Conservation (phyloP, 1,140 invertebrate genomes). For the Pseudobourletiella spinata region DNA sequence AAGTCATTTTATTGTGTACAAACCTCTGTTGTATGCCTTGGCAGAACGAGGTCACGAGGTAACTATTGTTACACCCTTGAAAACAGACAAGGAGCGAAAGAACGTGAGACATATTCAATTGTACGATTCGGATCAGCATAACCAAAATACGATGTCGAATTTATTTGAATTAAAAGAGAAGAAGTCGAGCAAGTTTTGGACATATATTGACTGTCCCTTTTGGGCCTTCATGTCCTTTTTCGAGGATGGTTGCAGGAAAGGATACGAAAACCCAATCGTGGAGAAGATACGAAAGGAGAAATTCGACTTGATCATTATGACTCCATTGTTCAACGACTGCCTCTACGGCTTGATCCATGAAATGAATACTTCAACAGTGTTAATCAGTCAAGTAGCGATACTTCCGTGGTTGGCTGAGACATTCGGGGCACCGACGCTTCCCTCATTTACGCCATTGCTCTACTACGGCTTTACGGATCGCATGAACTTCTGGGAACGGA, state of each 20-base stretch:
- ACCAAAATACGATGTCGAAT: background rate
- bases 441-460: conserved; percentile 12
- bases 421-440: conserved; percentile 2
- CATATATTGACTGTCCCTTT: conserved; percentile 1
- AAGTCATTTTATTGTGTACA: conserved; percentile 42
- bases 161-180: conserved; percentile 12
- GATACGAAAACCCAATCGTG: conserved; percentile 4
- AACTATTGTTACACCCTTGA: conserved; percentile 39
- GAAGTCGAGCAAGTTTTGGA: background rate
- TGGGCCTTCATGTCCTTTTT: background rate
- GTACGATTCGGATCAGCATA: background rate
- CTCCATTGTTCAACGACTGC: conserved; percentile 25
- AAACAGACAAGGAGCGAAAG: background rate
- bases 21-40: conserved; percentile 39
- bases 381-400: conserved; percentile 3
- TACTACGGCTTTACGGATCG: background rate
- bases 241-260: background rate
- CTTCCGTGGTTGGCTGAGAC: background rate
- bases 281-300: conserved; percentile 10
- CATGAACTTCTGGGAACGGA: conserved; percentile 21
- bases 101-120: conserved; percentile 14
- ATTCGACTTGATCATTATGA: conserved; percentile 16
- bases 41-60: conserved; percentile 43
- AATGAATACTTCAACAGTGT: conserved; percentile 16
- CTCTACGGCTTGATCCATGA: conserved; percentile 15